A percentile compares a stretch with the other conserved stretches of the same genome.
phyloP scores from a whole-genome alignment of 2,113 vertebrate genomes.

The Barbus barbus region DNA sequence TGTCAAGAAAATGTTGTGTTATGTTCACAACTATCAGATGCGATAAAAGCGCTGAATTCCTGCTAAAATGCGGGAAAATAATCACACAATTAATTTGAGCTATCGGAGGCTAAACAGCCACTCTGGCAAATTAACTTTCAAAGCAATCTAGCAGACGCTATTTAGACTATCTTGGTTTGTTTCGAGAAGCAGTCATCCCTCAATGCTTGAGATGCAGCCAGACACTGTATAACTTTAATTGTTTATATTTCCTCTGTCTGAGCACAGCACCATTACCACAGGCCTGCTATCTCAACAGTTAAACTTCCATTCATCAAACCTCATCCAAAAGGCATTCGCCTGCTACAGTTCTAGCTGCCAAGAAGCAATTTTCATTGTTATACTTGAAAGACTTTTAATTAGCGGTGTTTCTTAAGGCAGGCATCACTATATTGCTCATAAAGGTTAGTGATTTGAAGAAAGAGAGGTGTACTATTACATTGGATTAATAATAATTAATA shows the following conservation, averaged over 20 bases:
- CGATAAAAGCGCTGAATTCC: neutral
- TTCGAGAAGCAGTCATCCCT: conserved; percentile 23
- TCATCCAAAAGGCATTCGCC: conserved; percentile 46
- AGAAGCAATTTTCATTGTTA: neutral
- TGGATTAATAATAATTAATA: too few species aligned
- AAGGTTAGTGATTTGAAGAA: neutral
- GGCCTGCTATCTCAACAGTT: conserved; percentile 40
- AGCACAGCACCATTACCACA: conserved; percentile 29
- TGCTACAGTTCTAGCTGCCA: conserved; percentile 11
- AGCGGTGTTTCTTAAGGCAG: neutral
- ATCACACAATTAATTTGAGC: neutral
- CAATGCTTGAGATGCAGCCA: conserved; percentile 20
- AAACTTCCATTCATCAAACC: conserved; percentile 35
- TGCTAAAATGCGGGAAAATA: conserved; percentile 12
- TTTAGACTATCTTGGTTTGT: conserved; percentile 33
- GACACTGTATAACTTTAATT: conserved; percentile 45
- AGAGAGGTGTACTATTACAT: neutral
- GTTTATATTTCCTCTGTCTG: conserved; percentile 44
- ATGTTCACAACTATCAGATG: conserved; percentile 6
- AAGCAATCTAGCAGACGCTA: neutral
- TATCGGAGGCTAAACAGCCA: neutral
- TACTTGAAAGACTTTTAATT: neutral
- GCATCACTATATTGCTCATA: neutral
- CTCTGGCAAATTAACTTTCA: conserved; percentile 20
- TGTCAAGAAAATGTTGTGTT: conserved; percentile 16